Conservation (phyloP, 1,140 invertebrate genomes). For the Philotrypesis tridentata region DNA sequence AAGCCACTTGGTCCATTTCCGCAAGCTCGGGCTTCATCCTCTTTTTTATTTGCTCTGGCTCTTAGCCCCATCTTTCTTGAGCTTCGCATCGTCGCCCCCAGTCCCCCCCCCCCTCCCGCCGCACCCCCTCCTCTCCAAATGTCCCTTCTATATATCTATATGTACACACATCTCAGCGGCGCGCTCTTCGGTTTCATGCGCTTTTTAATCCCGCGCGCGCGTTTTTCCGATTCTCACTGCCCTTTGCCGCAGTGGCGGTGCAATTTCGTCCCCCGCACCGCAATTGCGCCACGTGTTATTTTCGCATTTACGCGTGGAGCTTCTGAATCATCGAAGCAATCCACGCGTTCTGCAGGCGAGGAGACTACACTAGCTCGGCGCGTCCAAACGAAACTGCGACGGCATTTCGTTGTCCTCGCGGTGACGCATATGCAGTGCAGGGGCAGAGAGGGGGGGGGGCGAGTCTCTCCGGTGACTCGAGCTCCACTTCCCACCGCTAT, state of each 20-base stretch:
- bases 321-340: constrained; percentile 41
- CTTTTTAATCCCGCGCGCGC: constrained; percentile 26
- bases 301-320: neutral
- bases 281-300: neutral
- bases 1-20: constrained; percentile 36
- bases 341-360: neutral
- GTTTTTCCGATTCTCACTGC: neutral
- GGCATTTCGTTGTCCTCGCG: neutral
- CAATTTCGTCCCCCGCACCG: neutral
- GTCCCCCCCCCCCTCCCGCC: no score
- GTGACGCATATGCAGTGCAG: neutral
- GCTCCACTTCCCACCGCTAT: no score
- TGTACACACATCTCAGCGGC: neutral
- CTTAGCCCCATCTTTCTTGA: constrained; percentile 20
- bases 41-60: constrained; percentile 17
- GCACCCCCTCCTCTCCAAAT: neutral
- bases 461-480: no score
- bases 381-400: neutral
- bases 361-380: neutral
- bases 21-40: neutral
- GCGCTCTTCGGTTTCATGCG: neutral
- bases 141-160: neutral
- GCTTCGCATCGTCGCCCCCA: no score
- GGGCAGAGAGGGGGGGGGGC: no score
- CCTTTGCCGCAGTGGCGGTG: neutral